Percentiles rank a stretch among this genome's conserved stretches.
phyloP scores from a whole-genome alignment of 2,113 vertebrate genomes.

The Chauna torquata region DNA sequence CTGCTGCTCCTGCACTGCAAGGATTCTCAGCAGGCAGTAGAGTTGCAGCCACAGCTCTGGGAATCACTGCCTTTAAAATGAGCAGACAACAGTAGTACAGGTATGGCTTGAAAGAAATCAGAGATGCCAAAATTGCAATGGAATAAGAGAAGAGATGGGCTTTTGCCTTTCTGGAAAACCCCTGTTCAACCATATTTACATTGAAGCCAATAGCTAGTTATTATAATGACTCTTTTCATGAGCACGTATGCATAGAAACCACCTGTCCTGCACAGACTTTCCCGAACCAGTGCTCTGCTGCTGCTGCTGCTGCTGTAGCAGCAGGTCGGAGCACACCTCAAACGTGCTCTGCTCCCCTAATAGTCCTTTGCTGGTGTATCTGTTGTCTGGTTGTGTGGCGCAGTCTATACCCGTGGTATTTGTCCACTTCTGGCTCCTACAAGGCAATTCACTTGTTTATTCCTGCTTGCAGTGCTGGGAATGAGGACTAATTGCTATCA shows the following conservation, averaged over 20 bases:
- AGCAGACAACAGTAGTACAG: background rate
- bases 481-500: background rate
- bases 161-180: background rate
- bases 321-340: background rate
- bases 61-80: background rate
- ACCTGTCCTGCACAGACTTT: background rate
- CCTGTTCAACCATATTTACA: background rate
- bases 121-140: background rate
- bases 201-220: background rate
- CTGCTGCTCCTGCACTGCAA: background rate
- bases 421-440: background rate
- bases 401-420: rapidly evolving
- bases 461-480: background rate
- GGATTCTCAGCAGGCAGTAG: background rate
- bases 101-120: background rate
- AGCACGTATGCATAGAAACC: background rate
- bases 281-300: background rate
- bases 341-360: background rate
- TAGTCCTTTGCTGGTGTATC: background rate
- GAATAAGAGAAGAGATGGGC: background rate
- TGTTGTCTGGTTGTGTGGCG: background rate
- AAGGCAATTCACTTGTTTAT: background rate
- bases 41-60: background rate
- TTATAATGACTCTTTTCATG: background rate
- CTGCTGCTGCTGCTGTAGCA: background rate